A percentile compares a stretch with the other conserved stretches of the same genome.
Conservation (phyloP, 2,113 vertebrate genomes). For the Fulmarus glacialis region DNA sequence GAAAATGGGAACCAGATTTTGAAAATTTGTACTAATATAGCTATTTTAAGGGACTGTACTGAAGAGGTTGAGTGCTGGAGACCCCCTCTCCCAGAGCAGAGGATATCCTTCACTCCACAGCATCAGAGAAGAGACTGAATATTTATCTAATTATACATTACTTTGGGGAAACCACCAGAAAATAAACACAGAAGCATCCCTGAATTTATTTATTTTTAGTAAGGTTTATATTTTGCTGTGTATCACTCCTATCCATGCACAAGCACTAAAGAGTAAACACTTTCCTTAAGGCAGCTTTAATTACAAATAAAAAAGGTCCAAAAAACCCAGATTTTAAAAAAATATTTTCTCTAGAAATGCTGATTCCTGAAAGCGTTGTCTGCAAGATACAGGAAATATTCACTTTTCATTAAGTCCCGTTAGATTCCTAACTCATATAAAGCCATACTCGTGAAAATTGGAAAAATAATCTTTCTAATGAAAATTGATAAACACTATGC, state of each 20-base stretch:
- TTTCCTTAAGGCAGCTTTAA: background rate
- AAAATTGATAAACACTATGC: background rate
- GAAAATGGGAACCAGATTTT: background rate
- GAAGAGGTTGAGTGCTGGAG: background rate
- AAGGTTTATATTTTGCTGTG: background rate
- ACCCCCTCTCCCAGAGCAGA: accelerated
- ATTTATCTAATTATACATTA: background rate
- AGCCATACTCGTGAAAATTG: background rate
- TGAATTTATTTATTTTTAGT: background rate
- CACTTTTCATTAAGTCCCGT: background rate
- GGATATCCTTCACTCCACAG: background rate
- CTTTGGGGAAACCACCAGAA: background rate
- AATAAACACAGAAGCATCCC: background rate
- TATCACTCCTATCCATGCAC: background rate
- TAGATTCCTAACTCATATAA: background rate
- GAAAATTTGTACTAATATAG: background rate
- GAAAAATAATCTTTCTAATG: background rate
- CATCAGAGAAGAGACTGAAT: background rate
- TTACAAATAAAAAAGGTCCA: background rate
- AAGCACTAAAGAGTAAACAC: background rate
- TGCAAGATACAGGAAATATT: background rate
- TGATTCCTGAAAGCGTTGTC: background rate
- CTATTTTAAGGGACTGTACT: background rate
- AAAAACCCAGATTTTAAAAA: background rate
- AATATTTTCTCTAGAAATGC: background rate